phyloP scores from a whole-genome alignment of 2,797 vertebrate genomes.

The Coregonus suidteri region DNA sequence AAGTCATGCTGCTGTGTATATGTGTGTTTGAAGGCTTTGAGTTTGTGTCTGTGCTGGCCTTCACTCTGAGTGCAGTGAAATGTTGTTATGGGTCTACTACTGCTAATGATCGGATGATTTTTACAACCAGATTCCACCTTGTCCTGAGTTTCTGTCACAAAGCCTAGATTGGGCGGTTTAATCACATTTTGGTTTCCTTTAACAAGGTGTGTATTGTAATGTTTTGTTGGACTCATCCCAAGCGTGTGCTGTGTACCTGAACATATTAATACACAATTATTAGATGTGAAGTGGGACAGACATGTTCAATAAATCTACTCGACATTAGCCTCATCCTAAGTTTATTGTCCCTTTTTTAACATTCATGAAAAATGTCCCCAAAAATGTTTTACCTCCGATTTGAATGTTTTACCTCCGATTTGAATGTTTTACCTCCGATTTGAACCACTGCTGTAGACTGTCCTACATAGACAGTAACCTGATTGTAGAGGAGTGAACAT shows the following conservation, averaged over 20 bases:
- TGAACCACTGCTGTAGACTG: too few relatives aligned
- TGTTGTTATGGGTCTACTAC: neutral
- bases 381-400: too few relatives aligned
- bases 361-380: neutral
- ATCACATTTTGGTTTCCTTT: neutral
- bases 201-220: neutral
- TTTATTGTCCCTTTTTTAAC: neutral
- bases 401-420: too few relatives aligned
- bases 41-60: neutral
- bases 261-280: constrained; percentile 7
- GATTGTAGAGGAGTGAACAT: too few relatives aligned
- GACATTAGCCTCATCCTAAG: neutral
- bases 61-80: neutral
- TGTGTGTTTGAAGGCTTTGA: neutral
- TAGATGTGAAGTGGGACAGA: neutral
- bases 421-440: too few relatives aligned
- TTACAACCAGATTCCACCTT: neutral
- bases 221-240: neutral
- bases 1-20: neutral
- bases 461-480: too few relatives aligned
- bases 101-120: neutral
- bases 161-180: neutral
- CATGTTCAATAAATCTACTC: neutral
- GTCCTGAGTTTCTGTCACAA: neutral
- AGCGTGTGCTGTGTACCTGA: neutral